Base-by-base conservation (phyloP, 1,140 invertebrate genomes). In the Drosophila pandora region DNA sequence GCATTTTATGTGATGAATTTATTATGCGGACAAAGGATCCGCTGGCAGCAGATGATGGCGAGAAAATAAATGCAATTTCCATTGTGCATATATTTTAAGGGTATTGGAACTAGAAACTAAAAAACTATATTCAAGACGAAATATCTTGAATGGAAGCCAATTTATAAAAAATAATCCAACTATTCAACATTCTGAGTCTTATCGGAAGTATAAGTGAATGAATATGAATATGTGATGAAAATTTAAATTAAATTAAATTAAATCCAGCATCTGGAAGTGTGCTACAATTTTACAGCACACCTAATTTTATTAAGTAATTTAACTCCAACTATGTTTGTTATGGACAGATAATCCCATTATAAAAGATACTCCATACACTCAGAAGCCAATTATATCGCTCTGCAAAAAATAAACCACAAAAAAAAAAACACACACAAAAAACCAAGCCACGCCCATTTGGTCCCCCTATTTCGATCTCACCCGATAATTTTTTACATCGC, bases 1-100 rank as follows among this genome's bases (percentile, higher is more conserved):
- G 57, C 37, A 74, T 56, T 67, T 80, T 54, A 72, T 81, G 30
- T 63, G 68, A 78, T 81, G 64, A 61, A 61, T 82, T 82, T 74
- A 82, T 82, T 82, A 82, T 65, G 52, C 59, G 30, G 45, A 63
- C 69, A 73, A 61, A 34, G 28, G 41, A 13, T 9, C 47, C 45
- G 37, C 23, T 47, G 34, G 39, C 13, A 41, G 63, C 58, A 65
- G 59, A 56, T 70, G 65, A 71, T 50, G 48, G 37, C 49, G 7
- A 23, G 22, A 23, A 28, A 43, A 25, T 56, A 37, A 22, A 49
- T 12, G 30, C 47, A n/a, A 55, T 22, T 22, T 49, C 12, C 50
- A 63, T 65, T 65, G 22, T 39, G 17, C 17, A 17, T 17, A 34
- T 53, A 28, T 3, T n/a, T 30, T 3, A 17, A 22, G 17, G 47